phyloP scores from a whole-genome alignment of 2,797 vertebrate species.

The Neopelma chrysocephalum region DNA sequence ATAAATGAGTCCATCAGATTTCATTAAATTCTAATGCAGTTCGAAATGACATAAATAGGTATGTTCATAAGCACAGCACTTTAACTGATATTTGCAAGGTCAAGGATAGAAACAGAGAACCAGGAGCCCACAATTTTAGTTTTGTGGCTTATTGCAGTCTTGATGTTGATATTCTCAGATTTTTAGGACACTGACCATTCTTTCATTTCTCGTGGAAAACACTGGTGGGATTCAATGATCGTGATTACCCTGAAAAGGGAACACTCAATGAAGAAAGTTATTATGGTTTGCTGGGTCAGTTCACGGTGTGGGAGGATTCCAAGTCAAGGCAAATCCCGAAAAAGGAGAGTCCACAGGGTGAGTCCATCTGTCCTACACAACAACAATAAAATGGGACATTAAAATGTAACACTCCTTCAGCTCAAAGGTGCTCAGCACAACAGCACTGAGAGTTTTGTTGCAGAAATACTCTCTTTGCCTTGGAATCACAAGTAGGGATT shows the following conservation, averaged over 20 bases:
- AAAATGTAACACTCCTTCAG: background rate
- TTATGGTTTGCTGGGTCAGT: background rate
- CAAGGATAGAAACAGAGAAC: background rate
- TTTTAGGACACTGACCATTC: background rate
- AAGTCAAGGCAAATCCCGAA: fast-evolving
- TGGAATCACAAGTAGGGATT: background rate
- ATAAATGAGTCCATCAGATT: background rate
- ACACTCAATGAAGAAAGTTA: background rate
- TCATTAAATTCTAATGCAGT: background rate
- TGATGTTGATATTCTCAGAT: background rate
- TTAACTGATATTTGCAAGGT: background rate
- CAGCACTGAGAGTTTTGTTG: fast-evolving
- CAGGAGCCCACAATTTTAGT: background rate
- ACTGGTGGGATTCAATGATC: background rate
- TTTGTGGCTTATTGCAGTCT: background rate
- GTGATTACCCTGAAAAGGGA: background rate
- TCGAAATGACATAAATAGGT: background rate
- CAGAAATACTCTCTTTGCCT: background rate
- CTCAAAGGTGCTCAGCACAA: background rate
- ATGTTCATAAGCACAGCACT: background rate
- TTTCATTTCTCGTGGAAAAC: background rate
- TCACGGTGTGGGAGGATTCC: background rate
- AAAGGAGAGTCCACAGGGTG: background rate
- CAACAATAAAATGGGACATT: background rate
- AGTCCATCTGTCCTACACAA: background rate